Evolutionary conservation across 2,888 invertebrate species (phyloP), one percentile per base, ranked within the genome.

Genomic region (Netelia inedita): DNA sequence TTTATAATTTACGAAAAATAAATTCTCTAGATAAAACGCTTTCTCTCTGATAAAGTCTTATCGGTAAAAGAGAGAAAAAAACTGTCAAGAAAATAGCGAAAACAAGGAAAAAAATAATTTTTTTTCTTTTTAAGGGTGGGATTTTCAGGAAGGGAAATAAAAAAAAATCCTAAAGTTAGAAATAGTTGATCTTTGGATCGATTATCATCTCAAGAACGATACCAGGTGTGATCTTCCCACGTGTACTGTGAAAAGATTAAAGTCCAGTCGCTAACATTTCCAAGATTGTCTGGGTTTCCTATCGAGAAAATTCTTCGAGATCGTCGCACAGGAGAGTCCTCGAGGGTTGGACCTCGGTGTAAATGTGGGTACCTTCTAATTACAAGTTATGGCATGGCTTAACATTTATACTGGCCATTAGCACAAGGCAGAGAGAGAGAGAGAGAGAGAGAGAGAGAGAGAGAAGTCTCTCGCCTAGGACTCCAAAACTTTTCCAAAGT

Each of bases 361-460:
- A 41, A 41, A 59, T 35, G 72, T 71, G 74, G 79, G 79, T 76
- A 75, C 83, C 85, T 83, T 73, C 87, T 88, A 88, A 91, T 89
- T 90, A 87, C 87, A 84, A 90, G 82, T 91, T 89, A 90, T 86
- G 74, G 80, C 72, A 63, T 35, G 72, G 87, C 82, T 89, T 88
- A 87, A 82, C 83, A 85, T 81, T 87, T 59, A 82, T 88, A 86
- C 83, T 79, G 82, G 75, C 78, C 28, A 75, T 73, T 75, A 65
- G 59, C 66, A 28, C 74, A 63, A 63, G 59, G 85, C 14, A 46
- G 9, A 46, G 8, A 0, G 35, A 35, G 1, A 1, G 35, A 35
- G 35, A 1, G 35, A 35, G 35, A 35, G 28, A 28, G 28, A 28
- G 28, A 28, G 28, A 5, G 28, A 6, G 35, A 6, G 35, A 6